These are phyloP conservation scores for Heliopora coerulea DNA, from an alignment of 92 coral and sea anemone genomes.

Conservation along the genomic window DNA sequence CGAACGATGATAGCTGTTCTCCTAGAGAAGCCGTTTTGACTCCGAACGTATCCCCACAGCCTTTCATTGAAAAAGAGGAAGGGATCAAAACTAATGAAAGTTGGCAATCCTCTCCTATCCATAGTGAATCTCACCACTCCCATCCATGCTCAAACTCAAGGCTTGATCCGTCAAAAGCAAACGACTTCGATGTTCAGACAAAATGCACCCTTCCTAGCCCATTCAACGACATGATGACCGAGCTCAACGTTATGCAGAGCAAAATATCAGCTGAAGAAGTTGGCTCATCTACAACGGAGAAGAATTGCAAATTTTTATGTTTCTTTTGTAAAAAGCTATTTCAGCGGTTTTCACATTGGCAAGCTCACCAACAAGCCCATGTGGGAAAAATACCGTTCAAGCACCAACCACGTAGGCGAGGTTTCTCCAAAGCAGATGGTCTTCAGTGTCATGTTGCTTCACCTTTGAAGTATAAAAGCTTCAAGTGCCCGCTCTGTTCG, in stretches of 20 bases:
- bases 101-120: not conserved
- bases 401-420: slow-evolving; percentile 39
- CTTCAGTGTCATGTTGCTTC: slow-evolving; percentile 90
- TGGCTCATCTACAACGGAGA: not conserved
- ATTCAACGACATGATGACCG: not conserved
- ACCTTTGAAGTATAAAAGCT: slow-evolving; percentile 77
- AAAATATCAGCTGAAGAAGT: not conserved
- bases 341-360: slow-evolving; percentile 92
- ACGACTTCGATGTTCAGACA: too few species aligned
- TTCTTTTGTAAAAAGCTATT: slow-evolving; percentile 82
- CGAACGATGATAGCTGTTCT: not conserved
- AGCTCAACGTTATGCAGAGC: not conserved
- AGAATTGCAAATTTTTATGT: slow-evolving; percentile 71
- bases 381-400: slow-evolving; percentile 78
- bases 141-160: not conserved
- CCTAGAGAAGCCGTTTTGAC: slow-evolving; percentile 38
- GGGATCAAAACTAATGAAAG: not conserved
- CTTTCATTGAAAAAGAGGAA: not conserved
- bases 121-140: not conserved
- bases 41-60: not conserved
- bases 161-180: too few species aligned
- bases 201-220: too few species aligned
- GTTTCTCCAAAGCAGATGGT: slow-evolving; percentile 92
- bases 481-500: slow-evolving; percentile 73
- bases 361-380: slow-evolving; percentile 90